Evolutionary conservation across 2,113 vertebrate species (phyloP).

Genomic region (Perca fluviatilis): DNA sequence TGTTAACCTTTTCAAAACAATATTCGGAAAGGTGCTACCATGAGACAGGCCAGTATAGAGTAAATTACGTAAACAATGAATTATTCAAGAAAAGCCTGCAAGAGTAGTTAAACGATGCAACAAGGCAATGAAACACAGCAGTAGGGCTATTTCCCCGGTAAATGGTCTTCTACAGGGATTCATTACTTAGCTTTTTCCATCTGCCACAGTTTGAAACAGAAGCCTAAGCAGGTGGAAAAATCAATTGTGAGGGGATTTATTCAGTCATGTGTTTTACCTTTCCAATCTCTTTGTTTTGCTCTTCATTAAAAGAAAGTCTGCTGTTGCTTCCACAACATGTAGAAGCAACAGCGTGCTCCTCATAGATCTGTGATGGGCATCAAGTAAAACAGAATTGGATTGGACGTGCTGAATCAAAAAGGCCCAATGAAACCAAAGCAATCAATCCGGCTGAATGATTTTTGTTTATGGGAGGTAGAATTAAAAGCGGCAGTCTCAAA

Average conservation of each 20-base stretch:
- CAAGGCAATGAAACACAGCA: constrained; percentile 21
- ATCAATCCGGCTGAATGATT: constrained; percentile 48
- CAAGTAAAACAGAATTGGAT: constrained; percentile 60
- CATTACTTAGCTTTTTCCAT: constrained; percentile 40
- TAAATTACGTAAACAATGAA: constrained; percentile 27
- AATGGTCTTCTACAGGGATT: constrained; percentile 39
- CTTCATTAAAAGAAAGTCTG: constrained; percentile 62
- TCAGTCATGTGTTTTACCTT: constrained; percentile 44
- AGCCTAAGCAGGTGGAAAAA: constrained; percentile 40
- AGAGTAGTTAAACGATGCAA: constrained; percentile 31
- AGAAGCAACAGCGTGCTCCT: constrained; percentile 18
- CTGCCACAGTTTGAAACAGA: constrained; percentile 24
- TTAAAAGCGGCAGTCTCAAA: constrained; percentile 24
- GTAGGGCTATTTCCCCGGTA: constrained; percentile 21
- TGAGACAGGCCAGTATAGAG: background rate
- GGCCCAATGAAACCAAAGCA: constrained; percentile 43
- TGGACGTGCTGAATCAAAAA: constrained; percentile 38
- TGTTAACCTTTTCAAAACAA: constrained; percentile 27
- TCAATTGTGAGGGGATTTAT: constrained; percentile 49
- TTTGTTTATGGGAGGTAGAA: constrained; percentile 33
- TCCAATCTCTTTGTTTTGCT: constrained; percentile 52
- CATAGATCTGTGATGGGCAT: constrained; percentile 51
- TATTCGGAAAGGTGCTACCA: background rate
- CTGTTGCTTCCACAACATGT: constrained; percentile 25
- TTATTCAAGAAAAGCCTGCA: constrained; percentile 20